Percentiles rank a stretch among this genome's conserved stretches.
phyloP scores from a whole-genome alignment of 2,113 vertebrate species.

The Leptodactylus fuscus region DNA sequence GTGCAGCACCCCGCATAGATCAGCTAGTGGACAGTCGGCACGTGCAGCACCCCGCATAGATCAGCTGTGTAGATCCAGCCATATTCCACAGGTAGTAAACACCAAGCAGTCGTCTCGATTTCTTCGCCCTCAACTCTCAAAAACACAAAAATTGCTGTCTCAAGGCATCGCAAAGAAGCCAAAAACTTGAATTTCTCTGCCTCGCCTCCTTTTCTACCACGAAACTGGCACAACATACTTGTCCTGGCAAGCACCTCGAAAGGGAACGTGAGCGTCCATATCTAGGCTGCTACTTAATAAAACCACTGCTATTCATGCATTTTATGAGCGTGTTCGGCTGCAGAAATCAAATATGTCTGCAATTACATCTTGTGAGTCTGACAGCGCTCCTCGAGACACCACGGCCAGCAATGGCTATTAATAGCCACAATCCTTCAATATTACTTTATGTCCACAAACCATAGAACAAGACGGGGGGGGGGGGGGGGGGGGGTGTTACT shows the following conservation, averaged over 20 bases:
- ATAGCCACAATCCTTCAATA: slow-evolving; percentile 38
- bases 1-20: no score
- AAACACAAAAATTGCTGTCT: slow-evolving; percentile 6
- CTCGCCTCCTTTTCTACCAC: slow-evolving; percentile 30
- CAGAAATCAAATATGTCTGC: slow-evolving; percentile 46
- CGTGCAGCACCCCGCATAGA: no score
- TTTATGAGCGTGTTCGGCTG: slow-evolving; percentile 16
- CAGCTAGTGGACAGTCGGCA: no score
- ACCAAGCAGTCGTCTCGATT: not conserved
- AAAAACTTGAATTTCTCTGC: slow-evolving; percentile 6
- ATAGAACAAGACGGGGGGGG: not conserved
- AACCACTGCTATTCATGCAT: slow-evolving; percentile 52
- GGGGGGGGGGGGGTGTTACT: not conserved
- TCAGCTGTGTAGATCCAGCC: no score
- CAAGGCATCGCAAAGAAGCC: not conserved
- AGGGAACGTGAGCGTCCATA: slow-evolving; percentile 48
- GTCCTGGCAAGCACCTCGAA: not conserved
- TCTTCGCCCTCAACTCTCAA: not conserved
- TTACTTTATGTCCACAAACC: slow-evolving; percentile 30
- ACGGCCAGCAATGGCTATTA: slow-evolving; percentile 28
- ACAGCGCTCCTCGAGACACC: not conserved
- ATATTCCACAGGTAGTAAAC: not conserved
- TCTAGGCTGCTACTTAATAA: slow-evolving; percentile 42
- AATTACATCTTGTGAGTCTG: slow-evolving; percentile 35
- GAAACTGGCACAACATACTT: slow-evolving; percentile 24